Conservation (phyloP, 2,888 invertebrate species). For the Cheilosia vulpina region DNA sequence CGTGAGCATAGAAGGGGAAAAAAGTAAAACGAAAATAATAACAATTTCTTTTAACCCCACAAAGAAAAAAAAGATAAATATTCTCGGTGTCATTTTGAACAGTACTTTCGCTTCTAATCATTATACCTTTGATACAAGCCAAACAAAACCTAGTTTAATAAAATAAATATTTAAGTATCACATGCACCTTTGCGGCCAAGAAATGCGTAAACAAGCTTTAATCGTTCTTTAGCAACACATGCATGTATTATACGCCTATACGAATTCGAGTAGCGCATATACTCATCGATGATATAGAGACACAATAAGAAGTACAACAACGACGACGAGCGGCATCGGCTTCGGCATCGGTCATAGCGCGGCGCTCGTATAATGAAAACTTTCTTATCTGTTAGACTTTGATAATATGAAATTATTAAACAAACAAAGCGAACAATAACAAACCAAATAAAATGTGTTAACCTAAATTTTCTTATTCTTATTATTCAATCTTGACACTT, state of each 20-base stretch:
- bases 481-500: slow-evolving; percentile 70
- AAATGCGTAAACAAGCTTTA: slow-evolving; percentile 53
- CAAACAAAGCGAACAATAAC: slow-evolving; percentile 41
- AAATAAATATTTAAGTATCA: slow-evolving; percentile 55
- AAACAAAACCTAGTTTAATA: slow-evolving; percentile 62
- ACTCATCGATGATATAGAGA: slow-evolving; percentile 3
- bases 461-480: slow-evolving; percentile 56
- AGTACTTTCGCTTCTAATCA: slow-evolving; percentile 44
- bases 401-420: slow-evolving; percentile 59
- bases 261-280: slow-evolving; percentile 7
- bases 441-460: slow-evolving; percentile 51
- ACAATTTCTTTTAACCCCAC: slow-evolving; percentile 3
- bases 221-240: slow-evolving; percentile 43
- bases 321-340: neutral
- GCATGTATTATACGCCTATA: neutral
- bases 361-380: slow-evolving; percentile 5
- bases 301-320: neutral
- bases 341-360: neutral
- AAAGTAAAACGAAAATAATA: neutral
- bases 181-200: slow-evolving; percentile 45
- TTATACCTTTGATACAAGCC: slow-evolving; percentile 35
- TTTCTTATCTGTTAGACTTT: slow-evolving; percentile 53
- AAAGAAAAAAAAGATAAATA: neutral
- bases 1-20: neutral
- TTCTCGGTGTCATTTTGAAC: slow-evolving; percentile 18